Evolutionary conservation across 2,113 vertebrate species (phyloP).

Genomic region (Elephas maximus): DNA sequence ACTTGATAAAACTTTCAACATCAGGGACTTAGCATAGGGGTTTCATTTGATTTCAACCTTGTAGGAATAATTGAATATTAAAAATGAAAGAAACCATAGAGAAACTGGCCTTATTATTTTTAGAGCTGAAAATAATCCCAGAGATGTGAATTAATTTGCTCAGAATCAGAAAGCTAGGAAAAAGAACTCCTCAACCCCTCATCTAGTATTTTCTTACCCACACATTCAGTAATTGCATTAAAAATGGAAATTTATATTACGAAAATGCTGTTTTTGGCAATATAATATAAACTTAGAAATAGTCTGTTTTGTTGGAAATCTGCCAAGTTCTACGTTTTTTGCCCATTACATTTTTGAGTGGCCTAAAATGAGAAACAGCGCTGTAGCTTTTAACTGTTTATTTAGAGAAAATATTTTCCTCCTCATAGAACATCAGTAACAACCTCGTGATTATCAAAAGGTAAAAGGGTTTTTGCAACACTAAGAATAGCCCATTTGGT

Average conservation of each 20-base stretch:
- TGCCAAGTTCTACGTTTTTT: constrained; percentile 75
- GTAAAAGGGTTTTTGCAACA: constrained; percentile 36
- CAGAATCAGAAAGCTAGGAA: constrained; percentile 49
- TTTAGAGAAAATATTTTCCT: constrained; percentile 72
- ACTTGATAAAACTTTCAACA: constrained; percentile 38
- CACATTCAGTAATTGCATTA: constrained; percentile 67
- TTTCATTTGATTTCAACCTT: constrained; percentile 66
- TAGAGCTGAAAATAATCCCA: constrained; percentile 60
- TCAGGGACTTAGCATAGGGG: background rate
- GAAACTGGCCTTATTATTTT: constrained; percentile 48
- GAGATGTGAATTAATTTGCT: constrained; percentile 50
- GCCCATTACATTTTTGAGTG: constrained; percentile 72
- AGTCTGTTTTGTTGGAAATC: constrained; percentile 69
- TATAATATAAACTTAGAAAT: constrained; percentile 68
- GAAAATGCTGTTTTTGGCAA: constrained; percentile 70
- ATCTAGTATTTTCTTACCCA: constrained; percentile 40
- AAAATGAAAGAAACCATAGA: constrained; percentile 52
- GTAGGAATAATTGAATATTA: constrained; percentile 53
- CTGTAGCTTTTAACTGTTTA: constrained; percentile 73
- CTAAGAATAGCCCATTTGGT: constrained; percentile 12
- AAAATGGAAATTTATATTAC: constrained; percentile 71
- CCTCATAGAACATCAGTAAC: constrained; percentile 47
- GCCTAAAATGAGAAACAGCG: constrained; percentile 76
- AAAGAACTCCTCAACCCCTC: constrained; percentile 11
- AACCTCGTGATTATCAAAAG: constrained; percentile 62